A percentile compares a stretch with the other conserved stretches of the same genome.
Conservation (phyloP, 2,888 invertebrate genomes). For the Sinotaia quadrata region DNA sequence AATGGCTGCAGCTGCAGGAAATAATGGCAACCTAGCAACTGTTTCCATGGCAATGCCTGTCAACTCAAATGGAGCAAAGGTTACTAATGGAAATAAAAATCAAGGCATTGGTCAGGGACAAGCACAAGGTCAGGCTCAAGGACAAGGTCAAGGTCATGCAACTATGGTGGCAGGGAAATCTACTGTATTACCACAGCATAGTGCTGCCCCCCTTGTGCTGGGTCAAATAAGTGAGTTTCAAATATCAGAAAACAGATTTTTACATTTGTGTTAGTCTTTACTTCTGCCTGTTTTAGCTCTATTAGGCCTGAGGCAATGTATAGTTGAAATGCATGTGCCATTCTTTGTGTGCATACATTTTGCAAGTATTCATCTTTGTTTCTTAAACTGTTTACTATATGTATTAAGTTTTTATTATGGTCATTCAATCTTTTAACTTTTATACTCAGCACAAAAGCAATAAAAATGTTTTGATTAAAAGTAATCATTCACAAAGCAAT, state of each 20-base stretch:
- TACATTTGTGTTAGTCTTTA: constrained; percentile 2
- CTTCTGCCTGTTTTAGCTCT: not conserved
- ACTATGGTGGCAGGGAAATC: constrained; percentile 63
- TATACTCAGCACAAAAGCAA: too few species aligned
- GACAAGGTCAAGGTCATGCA: constrained; percentile 44
- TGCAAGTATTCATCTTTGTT: too few species aligned
- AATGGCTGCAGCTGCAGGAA: constrained; percentile 43
- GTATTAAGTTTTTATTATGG: too few species aligned
- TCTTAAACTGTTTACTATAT: too few species aligned
- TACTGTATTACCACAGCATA: constrained; percentile 55
- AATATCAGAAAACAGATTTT: too few species aligned
- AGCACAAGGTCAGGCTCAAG: not conserved
- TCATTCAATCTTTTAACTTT: too few species aligned
- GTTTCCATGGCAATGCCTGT: constrained; percentile 38
- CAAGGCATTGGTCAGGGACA: constrained; percentile 25
- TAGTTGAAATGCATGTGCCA: too few species aligned
- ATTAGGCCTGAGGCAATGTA: too few species aligned
- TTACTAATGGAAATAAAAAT: constrained; percentile 31
- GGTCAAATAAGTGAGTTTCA: constrained; percentile 56
- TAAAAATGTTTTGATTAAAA: too few species aligned
- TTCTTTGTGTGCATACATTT: too few species aligned
- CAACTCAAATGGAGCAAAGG: constrained; percentile 37
- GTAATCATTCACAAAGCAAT: too few species aligned
- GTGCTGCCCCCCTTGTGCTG: constrained; percentile 53
- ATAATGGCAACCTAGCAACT: constrained; percentile 33